Percentiles rank a stretch among this genome's conserved stretches.
Conservation (phyloP, 1,140 invertebrate species). For the Brachionus rotundiformis region DNA sequence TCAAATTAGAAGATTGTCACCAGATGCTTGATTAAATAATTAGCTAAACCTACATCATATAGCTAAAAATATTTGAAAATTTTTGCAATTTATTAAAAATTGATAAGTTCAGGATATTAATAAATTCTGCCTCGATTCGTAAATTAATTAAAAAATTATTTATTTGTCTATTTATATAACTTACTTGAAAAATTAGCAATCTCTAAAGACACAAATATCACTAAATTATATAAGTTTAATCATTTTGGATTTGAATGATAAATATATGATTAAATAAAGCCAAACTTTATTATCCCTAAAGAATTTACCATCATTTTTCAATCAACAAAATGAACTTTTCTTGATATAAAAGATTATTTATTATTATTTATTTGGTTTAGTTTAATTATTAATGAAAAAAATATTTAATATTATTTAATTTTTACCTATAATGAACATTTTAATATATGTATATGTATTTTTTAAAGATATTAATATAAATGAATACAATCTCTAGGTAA, state of each 20-base stretch:
- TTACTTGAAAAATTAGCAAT: not conserved
- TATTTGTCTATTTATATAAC: not conserved
- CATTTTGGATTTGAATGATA: not conserved
- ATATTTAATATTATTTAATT: no score
- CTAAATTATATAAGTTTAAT: not conserved
- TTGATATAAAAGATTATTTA: no score
- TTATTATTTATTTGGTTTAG: no score
- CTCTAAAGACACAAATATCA: not conserved
- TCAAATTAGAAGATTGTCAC: not conserved
- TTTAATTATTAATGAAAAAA: no score
- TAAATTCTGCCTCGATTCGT: not conserved
- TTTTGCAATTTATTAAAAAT: not conserved
- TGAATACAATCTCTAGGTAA: no score
- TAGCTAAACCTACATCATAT: not conserved
- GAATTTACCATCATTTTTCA: no score
- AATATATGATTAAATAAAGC: not conserved
- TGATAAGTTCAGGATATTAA: not conserved
- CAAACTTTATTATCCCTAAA: no score
- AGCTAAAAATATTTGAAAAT: not conserved
- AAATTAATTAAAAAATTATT: not conserved
- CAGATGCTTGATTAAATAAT: not conserved
- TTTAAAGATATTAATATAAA: no score
- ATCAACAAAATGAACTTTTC: no score
- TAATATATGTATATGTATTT: no score
- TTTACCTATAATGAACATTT: no score